Percentiles rank a stretch among this genome's conserved stretches.
phyloP scores from a whole-genome alignment of 2,888 invertebrate genomes.

The Dicranocentrus wangi region DNA sequence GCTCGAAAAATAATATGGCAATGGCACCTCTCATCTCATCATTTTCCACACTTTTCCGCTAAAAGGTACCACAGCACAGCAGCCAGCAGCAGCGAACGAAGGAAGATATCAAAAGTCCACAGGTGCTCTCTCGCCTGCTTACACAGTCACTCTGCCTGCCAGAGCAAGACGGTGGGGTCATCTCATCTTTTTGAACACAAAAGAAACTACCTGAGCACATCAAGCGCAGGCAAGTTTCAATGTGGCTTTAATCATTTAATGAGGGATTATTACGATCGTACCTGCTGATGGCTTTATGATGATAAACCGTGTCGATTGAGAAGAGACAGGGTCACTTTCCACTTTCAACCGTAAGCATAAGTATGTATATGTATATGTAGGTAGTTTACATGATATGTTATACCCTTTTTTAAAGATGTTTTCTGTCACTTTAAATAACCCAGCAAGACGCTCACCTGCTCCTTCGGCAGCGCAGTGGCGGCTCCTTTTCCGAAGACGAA shows the following conservation, averaged over 20 bases:
- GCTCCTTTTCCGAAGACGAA: slow-evolving; percentile 23
- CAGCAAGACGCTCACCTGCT: background rate
- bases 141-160: too few species aligned
- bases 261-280: slow-evolving; percentile 11
- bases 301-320: slow-evolving; percentile 13
- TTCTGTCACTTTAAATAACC: background rate
- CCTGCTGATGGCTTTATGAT: slow-evolving; percentile 7
- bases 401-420: slow-evolving; percentile 1
- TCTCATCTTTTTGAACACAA: slow-evolving; percentile 4
- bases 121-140: slow-evolving; percentile 24
- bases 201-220: too few species aligned
- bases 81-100: too few species aligned
- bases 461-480: slow-evolving; percentile 24
- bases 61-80: background rate
- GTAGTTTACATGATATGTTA: too few species aligned
- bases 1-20: slow-evolving; percentile 2
- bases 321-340: slow-evolving; percentile 3
- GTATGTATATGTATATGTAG: too few species aligned
- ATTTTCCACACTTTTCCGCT: slow-evolving; percentile 53
- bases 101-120: background rate
- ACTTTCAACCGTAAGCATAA: background rate
- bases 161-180: slow-evolving; percentile 42
- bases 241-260: slow-evolving; percentile 43
- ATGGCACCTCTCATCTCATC: slow-evolving; percentile 44
- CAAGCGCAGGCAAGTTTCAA: slow-evolving; percentile 4